phyloP scores from a whole-genome alignment of 2,797 vertebrate species.

The Parauchenoglanis ngamensis region DNA sequence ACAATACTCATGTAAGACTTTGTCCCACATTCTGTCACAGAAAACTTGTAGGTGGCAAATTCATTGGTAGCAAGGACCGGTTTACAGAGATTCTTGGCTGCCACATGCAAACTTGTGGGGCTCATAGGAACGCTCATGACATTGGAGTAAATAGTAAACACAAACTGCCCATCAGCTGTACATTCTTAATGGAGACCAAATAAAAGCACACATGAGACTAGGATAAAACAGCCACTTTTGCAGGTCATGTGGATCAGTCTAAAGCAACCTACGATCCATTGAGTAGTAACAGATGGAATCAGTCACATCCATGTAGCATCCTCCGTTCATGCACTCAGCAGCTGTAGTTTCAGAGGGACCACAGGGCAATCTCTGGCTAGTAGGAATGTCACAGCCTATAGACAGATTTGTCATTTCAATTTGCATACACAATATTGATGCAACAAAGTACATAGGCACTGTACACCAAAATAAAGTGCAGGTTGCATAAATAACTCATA shows the following conservation, averaged over 20 bases:
- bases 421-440: neutral
- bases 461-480: neutral
- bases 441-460: neutral
- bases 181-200: slow-evolving; percentile 60
- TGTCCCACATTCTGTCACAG: slow-evolving; percentile 67
- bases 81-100: slow-evolving; percentile 59
- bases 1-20: slow-evolving; percentile 67
- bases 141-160: slow-evolving; percentile 66
- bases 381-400: slow-evolving; percentile 62
- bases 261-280: slow-evolving; percentile 68
- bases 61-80: slow-evolving; percentile 60
- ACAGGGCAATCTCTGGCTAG: slow-evolving; percentile 59
- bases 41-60: slow-evolving; percentile 71
- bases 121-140: slow-evolving; percentile 54
- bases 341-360: slow-evolving; percentile 37
- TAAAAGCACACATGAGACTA: neutral
- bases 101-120: slow-evolving; percentile 59
- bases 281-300: slow-evolving; percentile 67
- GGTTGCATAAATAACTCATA: neutral
- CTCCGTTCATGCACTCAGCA: slow-evolving; percentile 52
- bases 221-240: neutral
- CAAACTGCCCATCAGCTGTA: slow-evolving; percentile 65
- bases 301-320: slow-evolving; percentile 62
- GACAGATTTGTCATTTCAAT: neutral
- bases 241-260: neutral